Base-by-base conservation (phyloP, 2,113 vertebrate genomes). In the Calyptommatus sinebrachiatus region DNA sequence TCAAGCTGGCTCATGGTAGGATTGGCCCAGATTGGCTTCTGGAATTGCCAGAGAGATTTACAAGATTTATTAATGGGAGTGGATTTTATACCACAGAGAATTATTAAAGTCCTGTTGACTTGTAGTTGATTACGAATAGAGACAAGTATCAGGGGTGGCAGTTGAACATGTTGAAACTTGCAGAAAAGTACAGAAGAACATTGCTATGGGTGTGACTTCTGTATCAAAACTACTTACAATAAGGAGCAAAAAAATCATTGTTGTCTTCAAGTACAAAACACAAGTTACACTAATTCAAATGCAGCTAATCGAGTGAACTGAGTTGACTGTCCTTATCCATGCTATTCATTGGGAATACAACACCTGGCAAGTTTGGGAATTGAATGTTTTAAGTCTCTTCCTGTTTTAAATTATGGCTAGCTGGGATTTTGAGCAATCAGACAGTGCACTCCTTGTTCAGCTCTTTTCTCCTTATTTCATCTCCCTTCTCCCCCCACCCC, bases 401-500 rank as follows among this genome's bases (percentile, higher is more conserved):
- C 72, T 76, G 65, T 75, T 81, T 48, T 29, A 76, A 81, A 50
- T 61, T 57, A 10, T 48, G 6, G 53, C 65, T 79, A 69, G 57
- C 65, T 74, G 21, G 76, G 57, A 63, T 70, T 74, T 62, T 78
- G 50, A 50, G 61, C 1, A 67, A 48, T 18, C 67, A 20, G 71
- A 79, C 71, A 78, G 28, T 62, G 45, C 45, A 24, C 60, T 78
- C 60, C 77, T 70, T 83, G 71, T 79, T 82, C 74, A 77, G 3
- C 53, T 67, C 14, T n/a, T 65, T n/a, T 50, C 63, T 62, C 57
- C 60, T 45, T 16, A 29, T 22, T 65, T 26, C 67, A 35, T 75
- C 67, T 41, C 26, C 53, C 60, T 31, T 1, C 8, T 9, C 24
- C 20, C 72, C 26, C 31, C 14, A 24, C 24, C 35, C 31, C 69